A percentile compares a stretch with the other conserved stretches of the same genome.
phyloP scores from a whole-genome alignment of 64 coral and sea anemone genomes.

The Actinia equina region DNA sequence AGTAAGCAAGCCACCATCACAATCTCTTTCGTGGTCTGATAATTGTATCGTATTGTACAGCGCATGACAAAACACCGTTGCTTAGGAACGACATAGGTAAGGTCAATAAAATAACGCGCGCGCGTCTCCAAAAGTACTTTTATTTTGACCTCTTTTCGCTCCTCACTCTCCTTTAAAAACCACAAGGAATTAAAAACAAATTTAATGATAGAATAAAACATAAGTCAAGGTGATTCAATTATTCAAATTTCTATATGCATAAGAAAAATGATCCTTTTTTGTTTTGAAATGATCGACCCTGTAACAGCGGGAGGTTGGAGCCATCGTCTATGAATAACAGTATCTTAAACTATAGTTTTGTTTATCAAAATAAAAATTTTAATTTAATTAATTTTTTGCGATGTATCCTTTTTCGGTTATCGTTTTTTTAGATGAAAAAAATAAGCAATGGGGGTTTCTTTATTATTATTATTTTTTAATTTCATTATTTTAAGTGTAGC shows the following conservation, averaged over 20 bases:
- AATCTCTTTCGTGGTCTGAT: not conserved
- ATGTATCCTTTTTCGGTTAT: no score
- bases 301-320: not conserved
- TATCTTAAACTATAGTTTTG: not conserved
- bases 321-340: not conserved
- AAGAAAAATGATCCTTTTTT: not conserved
- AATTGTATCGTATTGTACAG: not conserved
- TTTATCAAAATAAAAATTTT: not conserved
- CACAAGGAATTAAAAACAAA: not conserved
- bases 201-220: not conserved
- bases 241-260: not conserved
- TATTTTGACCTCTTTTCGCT: not conserved
- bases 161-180: not conserved
- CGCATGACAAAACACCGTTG: slow-evolving; percentile 37
- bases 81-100: slow-evolving; percentile 4
- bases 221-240: not conserved
- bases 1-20: not conserved
- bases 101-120: not conserved
- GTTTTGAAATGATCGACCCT: not conserved
- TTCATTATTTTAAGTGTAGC: no score
- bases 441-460: not conserved
- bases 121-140: not conserved
- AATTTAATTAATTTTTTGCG: not conserved
- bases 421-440: not conserved
- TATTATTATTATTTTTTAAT: no score